These are phyloP conservation scores for Callaeas wilsoni DNA, from an alignment of 2,113 vertebrate species.

Conservation along the genomic window DNA sequence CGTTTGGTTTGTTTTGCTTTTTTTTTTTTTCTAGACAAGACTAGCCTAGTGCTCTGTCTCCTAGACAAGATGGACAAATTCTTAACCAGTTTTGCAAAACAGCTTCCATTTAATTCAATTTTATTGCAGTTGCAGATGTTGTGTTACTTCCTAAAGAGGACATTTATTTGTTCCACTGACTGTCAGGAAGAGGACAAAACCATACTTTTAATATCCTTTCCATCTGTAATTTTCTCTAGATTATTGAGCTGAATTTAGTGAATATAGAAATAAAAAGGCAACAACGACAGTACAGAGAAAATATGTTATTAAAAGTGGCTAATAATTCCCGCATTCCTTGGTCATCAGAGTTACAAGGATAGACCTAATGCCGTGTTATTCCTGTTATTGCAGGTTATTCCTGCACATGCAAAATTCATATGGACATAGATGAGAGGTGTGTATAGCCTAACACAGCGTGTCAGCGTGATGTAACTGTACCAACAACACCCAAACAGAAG, in stretches of 20 bases:
- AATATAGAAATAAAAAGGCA: background rate
- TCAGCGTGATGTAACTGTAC: too few species aligned
- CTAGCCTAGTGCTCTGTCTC: background rate
- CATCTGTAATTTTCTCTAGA: background rate
- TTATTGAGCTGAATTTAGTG: background rate
- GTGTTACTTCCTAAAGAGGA: background rate
- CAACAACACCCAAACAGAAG: background rate
- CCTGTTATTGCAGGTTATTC: background rate
- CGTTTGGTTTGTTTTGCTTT: background rate
- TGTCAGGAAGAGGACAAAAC: background rate
- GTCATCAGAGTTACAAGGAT: background rate
- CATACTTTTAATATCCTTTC: background rate
- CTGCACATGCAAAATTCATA: background rate
- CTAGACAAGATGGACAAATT: background rate
- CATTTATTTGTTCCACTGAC: background rate
- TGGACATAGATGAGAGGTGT: background rate
- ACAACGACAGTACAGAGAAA: background rate
- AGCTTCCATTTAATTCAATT: background rate
- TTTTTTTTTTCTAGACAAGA: background rate
- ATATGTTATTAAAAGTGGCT: background rate
- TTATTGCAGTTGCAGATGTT: background rate
- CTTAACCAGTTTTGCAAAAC: background rate
- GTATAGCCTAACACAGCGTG: accelerated
- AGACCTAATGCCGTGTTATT: background rate
- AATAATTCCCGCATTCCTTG: background rate